These are phyloP conservation scores for Vireo griseus DNA, from an alignment of 2,797 vertebrate species.

Conservation along the genomic window DNA sequence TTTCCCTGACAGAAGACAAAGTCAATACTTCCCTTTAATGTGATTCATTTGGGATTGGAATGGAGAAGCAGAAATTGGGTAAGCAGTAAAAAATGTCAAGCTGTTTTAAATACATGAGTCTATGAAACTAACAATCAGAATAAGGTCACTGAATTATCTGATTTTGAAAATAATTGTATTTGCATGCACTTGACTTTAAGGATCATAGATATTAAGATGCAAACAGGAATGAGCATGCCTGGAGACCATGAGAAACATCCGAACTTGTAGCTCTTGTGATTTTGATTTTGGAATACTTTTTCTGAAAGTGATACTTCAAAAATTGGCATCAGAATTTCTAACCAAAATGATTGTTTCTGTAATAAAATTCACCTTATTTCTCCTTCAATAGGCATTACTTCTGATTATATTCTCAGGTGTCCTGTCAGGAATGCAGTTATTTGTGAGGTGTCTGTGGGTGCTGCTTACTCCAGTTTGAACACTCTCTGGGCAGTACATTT, in stretches of 20 bases:
- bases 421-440: not conserved
- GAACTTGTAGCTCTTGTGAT: not conserved
- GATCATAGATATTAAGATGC: not conserved
- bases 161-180: slow-evolving; percentile 13
- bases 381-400: not conserved
- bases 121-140: slow-evolving; percentile 22
- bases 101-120: slow-evolving; percentile 5
- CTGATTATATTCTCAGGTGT: not conserved
- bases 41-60: not conserved
- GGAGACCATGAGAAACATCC: not conserved
- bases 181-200: not conserved
- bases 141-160: slow-evolving; percentile 7
- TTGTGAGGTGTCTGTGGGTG: not conserved
- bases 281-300: slow-evolving; percentile 14
- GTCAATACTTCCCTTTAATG: not conserved
- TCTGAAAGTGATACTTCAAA: not conserved
- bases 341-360: not conserved
- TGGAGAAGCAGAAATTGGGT: not conserved
- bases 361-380: slow-evolving; percentile 4
- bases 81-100: slow-evolving; percentile 34
- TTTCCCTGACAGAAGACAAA: not conserved
- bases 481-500: not conserved
- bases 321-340: not conserved
- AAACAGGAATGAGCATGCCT: not conserved
- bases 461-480: not conserved